Evolutionary conservation across 1,140 invertebrate genomes (phyloP).

Genomic region (Aphelinus atriplicis): DNA sequence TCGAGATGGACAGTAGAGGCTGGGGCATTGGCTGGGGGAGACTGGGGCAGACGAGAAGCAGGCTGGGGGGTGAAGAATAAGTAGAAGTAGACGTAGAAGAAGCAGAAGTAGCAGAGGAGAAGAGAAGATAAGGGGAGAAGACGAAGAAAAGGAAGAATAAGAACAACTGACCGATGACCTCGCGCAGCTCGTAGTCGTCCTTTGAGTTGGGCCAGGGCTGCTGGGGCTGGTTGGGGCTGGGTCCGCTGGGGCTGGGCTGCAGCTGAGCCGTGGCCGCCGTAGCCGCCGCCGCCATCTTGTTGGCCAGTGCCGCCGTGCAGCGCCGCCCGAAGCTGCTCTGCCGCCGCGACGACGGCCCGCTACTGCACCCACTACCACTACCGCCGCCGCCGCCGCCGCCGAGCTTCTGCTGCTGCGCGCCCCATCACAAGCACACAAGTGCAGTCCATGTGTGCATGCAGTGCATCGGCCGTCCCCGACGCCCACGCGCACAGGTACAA

Average conservation of each 20-base stretch:
- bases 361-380: not conserved
- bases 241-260: too few relatives aligned
- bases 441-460: not conserved
- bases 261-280: constrained; percentile 53
- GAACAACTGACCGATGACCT: constrained; percentile 86
- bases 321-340: constrained; percentile 15
- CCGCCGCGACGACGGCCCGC: constrained; percentile 18
- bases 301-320: constrained; percentile 68
- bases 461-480: constrained; percentile 12
- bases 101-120: not conserved
- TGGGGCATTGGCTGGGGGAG: too few relatives aligned
- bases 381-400: constrained; percentile 6
- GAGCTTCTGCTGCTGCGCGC: constrained; percentile 1
- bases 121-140: not conserved
- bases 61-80: too few relatives aligned
- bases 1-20: too few relatives aligned
- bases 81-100: too few relatives aligned
- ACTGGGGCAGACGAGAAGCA: too few relatives aligned
- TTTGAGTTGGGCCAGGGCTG: constrained; percentile 89
- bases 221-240: constrained; percentile 50
- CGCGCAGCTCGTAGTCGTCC: constrained; percentile 93
- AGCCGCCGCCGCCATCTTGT: constrained; percentile 77
- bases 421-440: not conserved
- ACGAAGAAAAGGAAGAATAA: constrained; percentile 41
- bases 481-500: not conserved